These are phyloP conservation scores for Craterocephalus amniculus DNA, from an alignment of 2,797 vertebrate species.

Conservation along the genomic window DNA sequence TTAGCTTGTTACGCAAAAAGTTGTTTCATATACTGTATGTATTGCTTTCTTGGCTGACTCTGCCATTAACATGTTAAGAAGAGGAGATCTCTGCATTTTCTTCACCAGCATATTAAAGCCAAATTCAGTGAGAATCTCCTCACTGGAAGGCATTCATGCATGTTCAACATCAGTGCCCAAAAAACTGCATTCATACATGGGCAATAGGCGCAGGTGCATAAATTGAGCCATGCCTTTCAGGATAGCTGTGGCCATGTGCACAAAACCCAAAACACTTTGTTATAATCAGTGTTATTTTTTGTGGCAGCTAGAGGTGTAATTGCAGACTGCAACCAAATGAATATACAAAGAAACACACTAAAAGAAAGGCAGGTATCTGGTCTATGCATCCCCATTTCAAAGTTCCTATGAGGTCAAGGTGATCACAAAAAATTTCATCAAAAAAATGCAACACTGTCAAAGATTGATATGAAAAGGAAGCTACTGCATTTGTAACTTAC, in stretches of 20 bases:
- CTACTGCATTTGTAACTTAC: neutral
- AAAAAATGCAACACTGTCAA: neutral
- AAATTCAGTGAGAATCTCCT: neutral
- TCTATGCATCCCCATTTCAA: neutral
- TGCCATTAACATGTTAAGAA: no score
- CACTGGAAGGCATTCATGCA: neutral
- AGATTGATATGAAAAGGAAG: conserved; percentile 9
- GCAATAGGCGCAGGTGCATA: no score
- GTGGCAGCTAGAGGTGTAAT: neutral
- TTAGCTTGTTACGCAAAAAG: neutral
- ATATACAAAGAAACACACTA: no score
- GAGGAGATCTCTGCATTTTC: no score
- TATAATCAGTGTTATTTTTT: neutral
- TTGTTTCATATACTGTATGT: no score
- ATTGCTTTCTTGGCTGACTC: neutral
- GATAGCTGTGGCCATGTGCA: neutral
- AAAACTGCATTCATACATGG: no score
- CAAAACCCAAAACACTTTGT: neutral
- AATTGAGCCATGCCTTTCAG: no score
- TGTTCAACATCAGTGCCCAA: no score
- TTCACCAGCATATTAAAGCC: neutral
- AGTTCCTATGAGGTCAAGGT: neutral
- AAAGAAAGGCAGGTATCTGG: neutral
- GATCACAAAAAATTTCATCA: neutral
- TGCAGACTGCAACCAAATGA: neutral